These are phyloP conservation scores for Cyrtonyx montezumae DNA, from an alignment of 2,113 vertebrate genomes.

Conservation along the genomic window DNA sequence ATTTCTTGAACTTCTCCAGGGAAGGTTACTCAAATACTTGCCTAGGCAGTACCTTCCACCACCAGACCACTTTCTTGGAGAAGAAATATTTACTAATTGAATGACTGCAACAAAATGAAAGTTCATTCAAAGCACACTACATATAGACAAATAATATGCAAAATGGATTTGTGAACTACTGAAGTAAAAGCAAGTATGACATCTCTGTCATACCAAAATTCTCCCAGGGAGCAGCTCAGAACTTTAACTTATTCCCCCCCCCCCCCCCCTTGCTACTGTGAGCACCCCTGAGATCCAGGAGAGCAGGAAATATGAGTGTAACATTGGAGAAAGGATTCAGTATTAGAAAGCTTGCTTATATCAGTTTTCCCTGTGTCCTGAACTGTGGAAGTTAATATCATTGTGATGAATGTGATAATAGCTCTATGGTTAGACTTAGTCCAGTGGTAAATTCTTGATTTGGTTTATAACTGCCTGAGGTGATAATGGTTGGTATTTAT, in stretches of 20 bases:
- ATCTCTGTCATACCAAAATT: not conserved
- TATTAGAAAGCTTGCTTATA: not conserved
- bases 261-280: not conserved
- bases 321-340: accelerated
- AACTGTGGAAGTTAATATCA: not conserved
- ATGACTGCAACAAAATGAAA: too few relatives aligned
- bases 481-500: not conserved
- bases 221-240: accelerated
- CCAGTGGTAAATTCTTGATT: not conserved
- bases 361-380: not conserved
- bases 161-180: not conserved
- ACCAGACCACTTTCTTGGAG: too few relatives aligned
- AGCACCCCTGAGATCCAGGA: not conserved
- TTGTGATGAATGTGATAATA: not conserved
- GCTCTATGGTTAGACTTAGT: not conserved
- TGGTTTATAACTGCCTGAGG: not conserved
- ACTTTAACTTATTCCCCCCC: not conserved
- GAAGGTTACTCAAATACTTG: too few relatives aligned
- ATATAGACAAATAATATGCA: not conserved
- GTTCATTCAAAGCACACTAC: not conserved
- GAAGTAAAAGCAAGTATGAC: not conserved
- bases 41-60: too few relatives aligned
- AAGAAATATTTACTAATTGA: too few relatives aligned
- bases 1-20: too few relatives aligned
- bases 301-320: not conserved